Percentiles rank a stretch among this genome's conserved stretches.
Conservation (phyloP, 2,113 vertebrate genomes). For the Alaudala cheleensis region DNA sequence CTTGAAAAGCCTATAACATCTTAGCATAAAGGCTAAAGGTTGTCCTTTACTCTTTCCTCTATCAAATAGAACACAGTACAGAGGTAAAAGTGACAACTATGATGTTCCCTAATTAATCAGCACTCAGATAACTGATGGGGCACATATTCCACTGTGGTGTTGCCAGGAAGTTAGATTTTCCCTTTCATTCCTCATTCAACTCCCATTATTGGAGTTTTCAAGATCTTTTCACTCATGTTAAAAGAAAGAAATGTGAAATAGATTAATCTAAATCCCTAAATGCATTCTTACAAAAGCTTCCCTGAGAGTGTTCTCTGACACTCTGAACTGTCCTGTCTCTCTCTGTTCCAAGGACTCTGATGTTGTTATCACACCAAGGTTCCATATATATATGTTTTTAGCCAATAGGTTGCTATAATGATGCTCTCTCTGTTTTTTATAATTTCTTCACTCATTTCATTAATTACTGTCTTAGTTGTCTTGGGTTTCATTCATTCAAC, state of each 20-base stretch:
- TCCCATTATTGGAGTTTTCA: not conserved
- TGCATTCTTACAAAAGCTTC: not conserved
- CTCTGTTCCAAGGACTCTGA: not conserved
- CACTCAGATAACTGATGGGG: not conserved
- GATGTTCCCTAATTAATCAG: not conserved
- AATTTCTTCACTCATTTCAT: not conserved
- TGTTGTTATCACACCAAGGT: not conserved
- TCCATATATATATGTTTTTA: not conserved
- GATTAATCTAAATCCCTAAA: not conserved
- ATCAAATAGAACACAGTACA: not conserved
- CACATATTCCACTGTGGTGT: accelerated
- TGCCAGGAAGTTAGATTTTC: not conserved
- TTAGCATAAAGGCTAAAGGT: not conserved
- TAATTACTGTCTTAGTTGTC: not conserved
- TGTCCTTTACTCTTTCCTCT: not conserved
- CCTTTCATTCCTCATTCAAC: not conserved
- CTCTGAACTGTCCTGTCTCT: not conserved
- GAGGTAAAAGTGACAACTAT: not conserved
- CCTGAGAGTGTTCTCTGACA: not conserved
- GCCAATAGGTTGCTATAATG: not conserved
- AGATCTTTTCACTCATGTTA: not conserved
- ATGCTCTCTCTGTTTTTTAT: not conserved
- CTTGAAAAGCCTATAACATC: not conserved
- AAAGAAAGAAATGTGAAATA: not conserved
- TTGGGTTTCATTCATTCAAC: not conserved